Percentiles rank a stretch among this genome's conserved stretches.
These are phyloP conservation scores for Coturnix japonica DNA, from an alignment of 2,113 vertebrate genomes.

Conservation along the genomic window DNA sequence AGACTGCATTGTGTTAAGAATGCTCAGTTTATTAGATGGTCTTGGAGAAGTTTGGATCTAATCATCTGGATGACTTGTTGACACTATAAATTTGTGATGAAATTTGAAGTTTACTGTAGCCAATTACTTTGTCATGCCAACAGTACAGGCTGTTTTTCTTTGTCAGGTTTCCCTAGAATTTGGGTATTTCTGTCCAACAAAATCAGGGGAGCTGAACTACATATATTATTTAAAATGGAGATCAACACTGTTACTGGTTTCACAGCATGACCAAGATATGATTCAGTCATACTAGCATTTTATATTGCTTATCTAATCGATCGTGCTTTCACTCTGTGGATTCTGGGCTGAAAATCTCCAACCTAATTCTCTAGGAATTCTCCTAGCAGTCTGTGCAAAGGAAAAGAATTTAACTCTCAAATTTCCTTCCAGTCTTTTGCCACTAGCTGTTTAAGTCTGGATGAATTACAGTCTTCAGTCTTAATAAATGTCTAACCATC, in stretches of 20 bases:
- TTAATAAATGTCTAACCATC: background rate
- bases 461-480: background rate
- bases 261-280: background rate
- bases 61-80: slow-evolving; percentile 57
- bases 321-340: background rate
- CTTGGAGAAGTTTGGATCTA: slow-evolving; percentile 36
- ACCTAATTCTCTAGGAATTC: slow-evolving; percentile 15
- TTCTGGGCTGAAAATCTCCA: background rate
- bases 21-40: slow-evolving; percentile 16
- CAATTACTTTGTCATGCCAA: slow-evolving; percentile 37
- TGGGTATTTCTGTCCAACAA: background rate
- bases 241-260: background rate
- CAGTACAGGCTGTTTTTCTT: background rate
- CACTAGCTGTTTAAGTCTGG: background rate
- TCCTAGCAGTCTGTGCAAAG: background rate
- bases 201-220: background rate
- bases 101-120: slow-evolving; percentile 9
- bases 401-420: background rate
- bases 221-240: background rate
- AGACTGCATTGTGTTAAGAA: slow-evolving; percentile 37
- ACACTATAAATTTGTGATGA: slow-evolving; percentile 38
- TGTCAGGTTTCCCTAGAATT: background rate
- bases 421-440: background rate
- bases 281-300: slow-evolving; percentile 8
- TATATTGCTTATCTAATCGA: slow-evolving; percentile 1